Conservation (phyloP, 2,888 invertebrate species). For the Microctonus brassicae region DNA sequence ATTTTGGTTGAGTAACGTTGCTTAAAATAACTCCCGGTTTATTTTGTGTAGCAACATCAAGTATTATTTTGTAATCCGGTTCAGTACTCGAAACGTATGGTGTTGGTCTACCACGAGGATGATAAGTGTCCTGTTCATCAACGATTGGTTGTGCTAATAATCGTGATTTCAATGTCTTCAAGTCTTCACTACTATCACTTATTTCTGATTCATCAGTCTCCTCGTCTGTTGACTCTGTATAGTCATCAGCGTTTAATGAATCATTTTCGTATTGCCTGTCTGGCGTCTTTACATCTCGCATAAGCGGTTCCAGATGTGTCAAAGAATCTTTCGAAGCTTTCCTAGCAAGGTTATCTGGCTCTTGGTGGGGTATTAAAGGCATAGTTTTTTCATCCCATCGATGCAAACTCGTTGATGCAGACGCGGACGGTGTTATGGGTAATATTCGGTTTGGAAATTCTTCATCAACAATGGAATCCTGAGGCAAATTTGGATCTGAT, state of each 20-base stretch:
- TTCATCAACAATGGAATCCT: constrained; percentile 35
- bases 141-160: constrained; percentile 59
- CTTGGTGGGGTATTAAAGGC: constrained; percentile 39
- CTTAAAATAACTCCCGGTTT: constrained; percentile 64
- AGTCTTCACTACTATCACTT: constrained; percentile 60
- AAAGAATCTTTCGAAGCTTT: neutral
- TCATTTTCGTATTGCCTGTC: constrained; percentile 14
- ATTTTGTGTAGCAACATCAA: constrained; percentile 27
- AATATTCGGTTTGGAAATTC: neutral
- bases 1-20: constrained; percentile 80
- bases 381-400: constrained; percentile 49
- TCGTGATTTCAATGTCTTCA: constrained; percentile 59
- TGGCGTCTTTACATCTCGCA: constrained; percentile 21
- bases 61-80: constrained; percentile 35
- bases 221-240: constrained; percentile 33
- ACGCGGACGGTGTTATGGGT: neutral
- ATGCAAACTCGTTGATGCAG: constrained; percentile 35
- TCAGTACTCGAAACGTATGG: constrained; percentile 48
- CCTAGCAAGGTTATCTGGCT: neutral
- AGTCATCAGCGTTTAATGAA: constrained; percentile 20
- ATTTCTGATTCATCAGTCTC: constrained; percentile 44
- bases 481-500: constrained; percentile 63
- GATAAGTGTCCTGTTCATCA: constrained; percentile 64
- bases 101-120: constrained; percentile 58
- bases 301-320: neutral